Percentiles rank a stretch among this genome's conserved stretches.
Conservation (phyloP, 2,797 vertebrate species). For the Cheirogaleus major region DNA sequence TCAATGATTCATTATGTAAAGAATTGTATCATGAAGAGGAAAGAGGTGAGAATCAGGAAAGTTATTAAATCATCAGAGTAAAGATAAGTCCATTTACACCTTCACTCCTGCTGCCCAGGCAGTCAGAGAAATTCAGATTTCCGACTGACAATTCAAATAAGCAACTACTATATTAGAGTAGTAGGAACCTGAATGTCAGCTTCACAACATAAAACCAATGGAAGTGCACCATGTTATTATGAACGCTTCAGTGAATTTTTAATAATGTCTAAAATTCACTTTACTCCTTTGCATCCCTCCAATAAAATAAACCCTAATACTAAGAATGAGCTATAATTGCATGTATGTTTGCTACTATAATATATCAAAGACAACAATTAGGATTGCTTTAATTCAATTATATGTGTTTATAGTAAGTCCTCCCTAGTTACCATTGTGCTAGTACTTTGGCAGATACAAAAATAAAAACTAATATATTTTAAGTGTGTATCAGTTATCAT, state of each 20-base stretch:
- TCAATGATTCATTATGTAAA: neutral
- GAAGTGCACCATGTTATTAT: neutral
- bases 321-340: neutral
- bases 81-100: neutral
- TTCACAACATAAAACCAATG: neutral
- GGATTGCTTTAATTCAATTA: conserved; percentile 21
- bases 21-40: neutral
- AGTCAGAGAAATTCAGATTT: conserved; percentile 17
- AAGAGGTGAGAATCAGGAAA: neutral
- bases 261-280: neutral
- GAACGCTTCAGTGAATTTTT: neutral
- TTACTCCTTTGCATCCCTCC: neutral
- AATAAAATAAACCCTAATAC: conserved; percentile 8
- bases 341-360: neutral
- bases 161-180: neutral
- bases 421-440: neutral
- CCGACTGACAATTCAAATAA: neutral
- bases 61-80: conserved; percentile 4
- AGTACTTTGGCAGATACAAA: neutral
- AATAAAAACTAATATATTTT: neutral
- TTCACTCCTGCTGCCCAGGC: neutral
- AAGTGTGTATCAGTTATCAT: neutral
- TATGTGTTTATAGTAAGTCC: neutral
- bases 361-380: neutral
- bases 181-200: neutral